Evolutionary conservation across 2,113 vertebrate species (phyloP).

Genomic region (Regulus satrapa): DNA sequence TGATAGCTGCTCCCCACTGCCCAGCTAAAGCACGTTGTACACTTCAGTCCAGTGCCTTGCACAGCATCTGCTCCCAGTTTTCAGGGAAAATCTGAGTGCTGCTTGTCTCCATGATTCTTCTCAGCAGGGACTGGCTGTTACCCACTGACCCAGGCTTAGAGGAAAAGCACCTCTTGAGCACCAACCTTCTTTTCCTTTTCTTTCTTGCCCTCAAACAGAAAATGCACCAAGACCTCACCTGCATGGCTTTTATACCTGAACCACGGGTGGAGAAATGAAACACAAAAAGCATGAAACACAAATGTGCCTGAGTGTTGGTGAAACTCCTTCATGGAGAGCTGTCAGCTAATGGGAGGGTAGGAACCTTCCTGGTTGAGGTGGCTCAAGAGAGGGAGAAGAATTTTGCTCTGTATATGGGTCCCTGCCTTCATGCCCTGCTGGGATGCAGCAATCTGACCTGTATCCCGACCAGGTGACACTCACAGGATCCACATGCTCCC

Average conservation of each 20-base stretch:
- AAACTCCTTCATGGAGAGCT: neutral
- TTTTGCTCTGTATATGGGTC: neutral
- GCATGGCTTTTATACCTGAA: neutral
- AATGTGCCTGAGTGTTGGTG: neutral
- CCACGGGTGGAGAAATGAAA: neutral
- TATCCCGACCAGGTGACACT: neutral
- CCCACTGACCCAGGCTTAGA: neutral
- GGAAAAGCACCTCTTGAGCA: neutral
- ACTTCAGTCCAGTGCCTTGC: neutral
- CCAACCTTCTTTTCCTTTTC: neutral
- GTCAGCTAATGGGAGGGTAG: neutral
- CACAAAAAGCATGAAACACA: too few relatives aligned
- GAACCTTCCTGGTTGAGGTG: neutral
- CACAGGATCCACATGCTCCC: neutral
- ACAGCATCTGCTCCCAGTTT: neutral
- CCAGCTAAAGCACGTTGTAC: neutral
- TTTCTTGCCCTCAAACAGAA: neutral
- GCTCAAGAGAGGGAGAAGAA: neutral
- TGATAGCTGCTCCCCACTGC: neutral
- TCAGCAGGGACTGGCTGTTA: neutral
- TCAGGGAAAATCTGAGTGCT: neutral
- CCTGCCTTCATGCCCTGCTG: neutral
- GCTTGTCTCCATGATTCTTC: neutral
- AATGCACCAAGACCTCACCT: neutral
- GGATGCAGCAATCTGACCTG: neutral